These are phyloP conservation scores for Drosophila dives DNA, from an alignment of 2,888 invertebrate genomes.

Conservation along the genomic window DNA sequence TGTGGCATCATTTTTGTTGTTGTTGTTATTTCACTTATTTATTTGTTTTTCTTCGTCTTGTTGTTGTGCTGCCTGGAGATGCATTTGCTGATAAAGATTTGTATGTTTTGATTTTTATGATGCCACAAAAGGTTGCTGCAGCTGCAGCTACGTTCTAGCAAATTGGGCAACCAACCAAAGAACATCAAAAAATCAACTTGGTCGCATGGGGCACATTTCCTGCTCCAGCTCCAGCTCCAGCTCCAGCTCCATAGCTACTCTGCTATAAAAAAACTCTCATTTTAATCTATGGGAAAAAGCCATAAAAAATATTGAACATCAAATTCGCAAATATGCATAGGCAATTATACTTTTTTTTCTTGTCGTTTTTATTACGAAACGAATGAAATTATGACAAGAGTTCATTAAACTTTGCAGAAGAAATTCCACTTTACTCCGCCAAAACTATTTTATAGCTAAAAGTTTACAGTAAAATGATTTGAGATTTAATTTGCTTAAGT, in stretches of 20 bases:
- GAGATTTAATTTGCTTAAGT: conserved; percentile 34
- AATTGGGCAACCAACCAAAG: conserved; percentile 45
- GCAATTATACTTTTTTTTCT: conserved; percentile 49
- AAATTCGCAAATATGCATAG: conserved; percentile 53
- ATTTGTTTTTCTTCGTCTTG: neutral
- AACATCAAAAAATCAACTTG: conserved; percentile 5
- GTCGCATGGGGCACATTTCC: conserved; percentile 3
- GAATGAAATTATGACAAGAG: conserved; percentile 14
- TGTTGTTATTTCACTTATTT: neutral
- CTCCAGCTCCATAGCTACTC: conserved; percentile 19
- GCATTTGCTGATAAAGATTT: conserved; percentile 74
- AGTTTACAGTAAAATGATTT: conserved; percentile 29
- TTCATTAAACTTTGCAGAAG: conserved; percentile 24
- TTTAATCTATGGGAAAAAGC: conserved; percentile 59
- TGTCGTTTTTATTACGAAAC: conserved; percentile 8
- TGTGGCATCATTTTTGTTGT: conserved; percentile 30
- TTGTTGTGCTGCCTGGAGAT: conserved; percentile 38
- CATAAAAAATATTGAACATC: conserved; percentile 59
- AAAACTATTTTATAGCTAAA: conserved; percentile 29
- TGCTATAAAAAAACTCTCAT: conserved; percentile 61
- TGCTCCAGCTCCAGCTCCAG: conserved; percentile 11
- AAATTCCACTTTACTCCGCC: neutral
- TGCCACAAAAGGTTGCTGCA: conserved; percentile 61
- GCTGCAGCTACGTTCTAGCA: conserved; percentile 44
- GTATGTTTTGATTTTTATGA: conserved; percentile 77